Conservation (phyloP, 64 coral and sea anemone genomes). For the Dendrophyllia cribrosa region DNA sequence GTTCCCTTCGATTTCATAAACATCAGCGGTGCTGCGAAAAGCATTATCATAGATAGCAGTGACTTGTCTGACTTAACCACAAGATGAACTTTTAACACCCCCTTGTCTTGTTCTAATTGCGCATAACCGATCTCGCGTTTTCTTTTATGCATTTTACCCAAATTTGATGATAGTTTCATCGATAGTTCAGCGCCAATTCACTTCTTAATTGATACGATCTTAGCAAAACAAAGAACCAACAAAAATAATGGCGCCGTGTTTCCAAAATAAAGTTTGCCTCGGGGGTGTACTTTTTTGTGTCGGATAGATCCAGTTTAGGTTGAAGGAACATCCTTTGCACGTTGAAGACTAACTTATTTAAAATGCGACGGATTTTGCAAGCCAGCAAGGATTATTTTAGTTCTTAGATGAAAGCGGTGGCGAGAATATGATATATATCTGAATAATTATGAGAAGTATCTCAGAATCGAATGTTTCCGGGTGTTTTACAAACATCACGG, state of each 20-base stretch:
- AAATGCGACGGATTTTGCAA: background rate
- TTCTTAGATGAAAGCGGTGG: background rate
- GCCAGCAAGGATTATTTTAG: background rate
- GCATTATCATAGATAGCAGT: no score
- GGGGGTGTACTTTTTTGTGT: background rate
- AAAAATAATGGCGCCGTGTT: constrained; percentile 12
- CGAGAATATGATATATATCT: no score
- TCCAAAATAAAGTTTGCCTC: constrained; percentile 1
- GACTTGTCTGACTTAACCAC: no score
- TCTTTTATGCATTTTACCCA: background rate
- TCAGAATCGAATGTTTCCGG: no score
- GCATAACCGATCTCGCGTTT: background rate
- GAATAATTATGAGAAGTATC: no score
- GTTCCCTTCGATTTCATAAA: no score
- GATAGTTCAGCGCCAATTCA: constrained; percentile 27
- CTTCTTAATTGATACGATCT: constrained; percentile 14
- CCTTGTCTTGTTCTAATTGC: background rate
- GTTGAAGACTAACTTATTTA: background rate
- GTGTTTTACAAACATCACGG: no score
- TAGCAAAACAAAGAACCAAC: background rate
- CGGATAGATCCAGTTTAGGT: background rate
- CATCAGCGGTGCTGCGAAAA: no score
- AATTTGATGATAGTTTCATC: background rate
- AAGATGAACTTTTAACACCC: background rate
- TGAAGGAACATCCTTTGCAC: background rate